A percentile compares a stretch with the other conserved stretches of the same genome.
Conservation (phyloP, 2,888 invertebrate genomes). For the Chirona hameri region DNA sequence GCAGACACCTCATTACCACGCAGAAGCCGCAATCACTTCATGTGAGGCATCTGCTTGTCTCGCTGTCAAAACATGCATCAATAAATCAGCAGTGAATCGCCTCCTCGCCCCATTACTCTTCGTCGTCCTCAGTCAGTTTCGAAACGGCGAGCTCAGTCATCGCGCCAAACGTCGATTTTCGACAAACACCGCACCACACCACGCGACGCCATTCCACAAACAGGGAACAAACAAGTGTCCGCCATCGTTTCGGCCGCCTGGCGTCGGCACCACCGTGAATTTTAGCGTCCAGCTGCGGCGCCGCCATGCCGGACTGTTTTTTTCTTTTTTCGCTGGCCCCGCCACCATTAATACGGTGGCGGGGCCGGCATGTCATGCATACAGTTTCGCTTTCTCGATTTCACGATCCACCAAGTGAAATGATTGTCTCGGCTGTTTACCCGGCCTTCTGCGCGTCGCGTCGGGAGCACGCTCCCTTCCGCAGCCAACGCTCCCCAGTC, state of each 20-base stretch:
- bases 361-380: not conserved
- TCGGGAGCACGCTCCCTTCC: too few species aligned
- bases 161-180: not conserved
- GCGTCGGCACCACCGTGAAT: not conserved
- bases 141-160: too few species aligned
- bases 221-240: not conserved
- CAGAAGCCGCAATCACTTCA: too few species aligned
- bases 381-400: not conserved
- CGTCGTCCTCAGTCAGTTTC: too few species aligned
- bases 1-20: too few species aligned
- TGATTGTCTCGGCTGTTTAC: conserved; percentile 14
- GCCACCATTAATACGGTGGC: not conserved
- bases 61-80: too few species aligned
- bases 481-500: too few species aligned
- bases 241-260: not conserved
- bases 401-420: conserved; percentile 25
- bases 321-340: not conserved
- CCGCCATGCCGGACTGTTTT: not conserved
- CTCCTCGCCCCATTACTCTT: too few species aligned
- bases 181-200: not conserved
- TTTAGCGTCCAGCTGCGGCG: not conserved
- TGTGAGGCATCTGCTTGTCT: too few species aligned
- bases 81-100: too few species aligned
- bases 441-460: not conserved
- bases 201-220: not conserved